Base-by-base conservation (phyloP, 92 coral and sea anemone genomes). In the Heliopora coerulea region DNA sequence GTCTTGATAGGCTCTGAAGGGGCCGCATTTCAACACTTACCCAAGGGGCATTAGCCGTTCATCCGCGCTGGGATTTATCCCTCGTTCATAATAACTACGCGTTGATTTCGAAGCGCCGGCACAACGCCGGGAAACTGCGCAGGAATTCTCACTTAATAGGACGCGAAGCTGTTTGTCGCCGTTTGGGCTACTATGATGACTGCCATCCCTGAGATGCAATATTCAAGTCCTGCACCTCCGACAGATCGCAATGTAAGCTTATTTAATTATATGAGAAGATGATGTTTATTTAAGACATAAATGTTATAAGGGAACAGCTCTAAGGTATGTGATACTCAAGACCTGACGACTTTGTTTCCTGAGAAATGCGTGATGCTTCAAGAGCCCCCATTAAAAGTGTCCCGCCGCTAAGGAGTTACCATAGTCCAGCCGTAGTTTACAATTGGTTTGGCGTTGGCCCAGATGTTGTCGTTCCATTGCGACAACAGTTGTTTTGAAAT, bases 21-120 rank as follows among this genome's bases (percentile, higher is more conserved):
- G 77, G 62, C 77, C 62, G 63, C 48, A 19, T 70, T 70, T 70
- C 62, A 70, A 49, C 77, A 54, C 77, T 14, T 49, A 44, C 77
- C 77, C 63, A 70, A 62, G 23, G 77, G 62, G 62, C 60, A 70
- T 19, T 9, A 20, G 61, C 61, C 42, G 62, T 6, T 15, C 17
- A 15, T 46, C 15, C 52, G 52, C 63, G 21, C 35, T 14, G 19
- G 11, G 15, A 20, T 50, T 50, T 50, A 25, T 59, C 75, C 12
- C 42, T 12, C 12, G 42, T 37, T 37, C 42, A 12, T 37, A 37
- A 37, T 37, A 12, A 37, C 42, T 37, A 4, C 42, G 52, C 52
- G 52, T 46, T 46, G 52, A 46, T 3, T 5, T 37, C 6, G 5
- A 37, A 37, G 6, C 42, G 42, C 42, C 11, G 11, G 11, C 42